Evolutionary conservation across 2,888 invertebrate species (phyloP), one percentile per base, ranked within the genome.

Genomic region (Drosophila meridionalis): DNA sequence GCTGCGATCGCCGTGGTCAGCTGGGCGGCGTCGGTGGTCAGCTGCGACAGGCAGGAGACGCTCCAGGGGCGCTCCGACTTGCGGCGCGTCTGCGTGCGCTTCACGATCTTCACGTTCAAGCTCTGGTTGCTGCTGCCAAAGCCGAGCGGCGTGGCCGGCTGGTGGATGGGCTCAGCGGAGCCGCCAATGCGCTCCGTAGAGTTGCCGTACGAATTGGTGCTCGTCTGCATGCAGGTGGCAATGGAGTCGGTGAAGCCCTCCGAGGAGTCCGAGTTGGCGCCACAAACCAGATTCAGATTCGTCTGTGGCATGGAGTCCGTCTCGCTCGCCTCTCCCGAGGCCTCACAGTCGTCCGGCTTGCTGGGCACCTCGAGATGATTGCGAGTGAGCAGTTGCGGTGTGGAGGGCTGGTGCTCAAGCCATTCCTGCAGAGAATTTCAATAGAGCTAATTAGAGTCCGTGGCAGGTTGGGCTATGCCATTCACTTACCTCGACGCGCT

Each of bases 321-420:
- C 83, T 93, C 93, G 50, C 97, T 97, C 81, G 97, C 97, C 93
- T 98, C 98, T 14, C 97, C 97, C 69, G 97, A 98, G 0, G 98
- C 98, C 92, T 98, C 98, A 92, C 97, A 97, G 93, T 93, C 93
- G 65, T 93, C 93, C 50, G 89, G 84, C 52, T 88, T 88, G 57
- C 53, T 52, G 4, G 77, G 57, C 28, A 67, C 58, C 67, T 75
- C 76, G 12, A 84, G 78, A 53, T 70, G 69, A 72, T 55, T 74
- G 61, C 83, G 75, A 48, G 86, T 80, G 36, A 86, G 57, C 67
- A 90, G 80, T 52, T 79, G 76, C 0, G 87, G 85, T 7, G 89
- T 87, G 12, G 88, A 72, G 14, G 93, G 92, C 73, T 93, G 93
- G 83, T 93, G 93, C 74, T 93, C 92, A 42, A 93, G 82, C 93